Conservation (phyloP, 2,797 vertebrate species). For the Graptemys geographica region DNA sequence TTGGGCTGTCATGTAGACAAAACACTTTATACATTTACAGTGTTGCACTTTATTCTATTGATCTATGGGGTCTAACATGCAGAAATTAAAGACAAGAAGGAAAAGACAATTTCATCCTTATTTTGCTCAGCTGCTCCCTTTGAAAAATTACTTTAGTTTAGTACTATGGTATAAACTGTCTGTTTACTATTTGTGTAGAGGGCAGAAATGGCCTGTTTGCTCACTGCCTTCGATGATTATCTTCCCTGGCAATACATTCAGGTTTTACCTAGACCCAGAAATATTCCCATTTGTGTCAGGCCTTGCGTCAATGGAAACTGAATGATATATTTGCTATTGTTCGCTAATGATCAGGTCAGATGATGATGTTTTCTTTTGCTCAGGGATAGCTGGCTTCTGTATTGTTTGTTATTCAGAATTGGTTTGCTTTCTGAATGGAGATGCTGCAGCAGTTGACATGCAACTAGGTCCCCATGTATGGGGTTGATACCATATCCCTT, state of each 20-base stretch:
- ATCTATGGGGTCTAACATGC: not conserved
- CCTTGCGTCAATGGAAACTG: not conserved
- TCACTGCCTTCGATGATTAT: not conserved
- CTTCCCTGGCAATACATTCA: not conserved
- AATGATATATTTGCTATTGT: not conserved
- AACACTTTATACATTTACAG: not conserved
- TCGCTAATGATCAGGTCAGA: not conserved
- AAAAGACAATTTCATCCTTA: not conserved
- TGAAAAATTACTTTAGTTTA: not conserved
- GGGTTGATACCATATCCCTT: not conserved
- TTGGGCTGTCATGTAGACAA: not conserved
- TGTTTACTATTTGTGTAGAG: not conserved
- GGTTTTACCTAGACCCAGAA: not conserved
- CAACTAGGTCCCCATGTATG: not conserved
- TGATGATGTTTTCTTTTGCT: not conserved
- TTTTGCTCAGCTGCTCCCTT: not conserved
- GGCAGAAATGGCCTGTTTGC: not conserved
- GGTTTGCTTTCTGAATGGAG: constrained; percentile 29
- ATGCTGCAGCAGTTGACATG: not conserved
- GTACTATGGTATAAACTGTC: not conserved
- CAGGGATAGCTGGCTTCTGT: not conserved
- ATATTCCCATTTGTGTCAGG: not conserved
- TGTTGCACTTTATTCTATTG: not conserved
- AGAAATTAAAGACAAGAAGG: not conserved
- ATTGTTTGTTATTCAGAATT: not conserved